Base-by-base conservation (phyloP, 1,140 invertebrate species). In the Hesperophylax magnus region DNA sequence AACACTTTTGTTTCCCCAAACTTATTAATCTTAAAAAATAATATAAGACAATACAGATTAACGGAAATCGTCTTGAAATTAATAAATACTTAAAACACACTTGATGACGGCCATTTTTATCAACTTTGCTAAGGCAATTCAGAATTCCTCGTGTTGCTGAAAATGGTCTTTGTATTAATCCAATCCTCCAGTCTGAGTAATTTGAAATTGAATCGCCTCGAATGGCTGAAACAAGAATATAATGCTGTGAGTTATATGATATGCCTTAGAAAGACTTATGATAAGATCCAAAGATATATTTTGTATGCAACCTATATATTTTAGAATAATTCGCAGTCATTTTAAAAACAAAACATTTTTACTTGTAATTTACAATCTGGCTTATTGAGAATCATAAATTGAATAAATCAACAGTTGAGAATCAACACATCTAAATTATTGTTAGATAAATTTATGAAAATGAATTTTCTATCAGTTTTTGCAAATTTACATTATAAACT, bases 201-300 rank as follows among this genome's bases (percentile, higher is more conserved):
- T 39, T 67, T 39, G 34, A 34, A 72, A 65, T 58, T 65, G 61
- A 31, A 31, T 17, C 18, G 61, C 61, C 24, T 14, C 9, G 5
- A 27, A 31, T 27, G 61, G 61, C 61, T 31, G 11, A 18, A 20
- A 72, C 69, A 52, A 72, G 69, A 53, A 72, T 65, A 65, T 53
- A 27, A 52, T 53, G 69, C 69, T 72, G 69, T 72, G 69, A 67
- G 63, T 67, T 74, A 53, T 56, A 74, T 52, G 53, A 58, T 60
- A 76, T 76, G 72, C 72, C 72, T 76, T 76, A 76, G 54, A 60
- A 76, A 76, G 72, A 76, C 72, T 76, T 76, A 76, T 76, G 72
- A 76, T 60, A 76, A 39, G 72, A 76, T 61, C 72, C 72, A 61
- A 76, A 60, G 31, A 61, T 76, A 76, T 76, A 76, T 76, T 76